A percentile compares a stretch with the other conserved stretches of the same genome.
Conservation (phyloP, 2,888 invertebrate genomes). For the Cartodere bifasciata region DNA sequence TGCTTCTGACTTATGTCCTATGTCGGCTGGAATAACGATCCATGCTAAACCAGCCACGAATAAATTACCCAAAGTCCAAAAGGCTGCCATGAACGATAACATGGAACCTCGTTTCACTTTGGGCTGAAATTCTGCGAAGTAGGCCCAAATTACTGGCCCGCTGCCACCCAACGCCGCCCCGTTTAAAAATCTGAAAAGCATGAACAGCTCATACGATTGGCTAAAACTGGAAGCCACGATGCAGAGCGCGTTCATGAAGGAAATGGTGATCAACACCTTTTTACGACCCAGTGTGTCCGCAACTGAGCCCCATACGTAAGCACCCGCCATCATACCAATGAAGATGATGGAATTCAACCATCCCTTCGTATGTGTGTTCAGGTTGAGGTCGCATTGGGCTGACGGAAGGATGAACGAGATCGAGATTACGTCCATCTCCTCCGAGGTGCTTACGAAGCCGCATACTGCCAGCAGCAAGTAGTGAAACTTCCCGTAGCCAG, state of each 20-base stretch:
- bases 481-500: conserved; percentile 82
- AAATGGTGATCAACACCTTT: conserved; percentile 77
- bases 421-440: conserved; percentile 92
- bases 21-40: conserved; percentile 62
- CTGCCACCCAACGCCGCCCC: conserved; percentile 88
- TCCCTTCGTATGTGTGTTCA: conserved; percentile 77
- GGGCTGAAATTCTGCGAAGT: conserved; percentile 90
- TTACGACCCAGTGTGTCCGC: conserved; percentile 81
- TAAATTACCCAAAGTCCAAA: conserved; percentile 89
- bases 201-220: conserved; percentile 77
- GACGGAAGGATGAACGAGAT: conserved; percentile 91
- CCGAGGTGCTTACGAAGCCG: conserved; percentile 88
- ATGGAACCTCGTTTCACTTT: conserved; percentile 81
- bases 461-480: conserved; percentile 80
- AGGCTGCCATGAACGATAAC: conserved; percentile 88
- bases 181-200: conserved; percentile 82
- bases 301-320: conserved; percentile 85
- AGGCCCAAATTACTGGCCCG: conserved; percentile 90
- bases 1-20: conserved; percentile 51
- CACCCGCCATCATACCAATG: conserved; percentile 83
- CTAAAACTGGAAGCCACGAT: conserved; percentile 85
- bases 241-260: conserved; percentile 79
- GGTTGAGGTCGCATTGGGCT: conserved; percentile 81
- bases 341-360: conserved; percentile 53
- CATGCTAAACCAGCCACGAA: conserved; percentile 78